A percentile compares a stretch with the other conserved stretches of the same genome.
These are phyloP conservation scores for Distichodus sexfasciatus DNA, from an alignment of 2,797 vertebrate genomes.

Conservation along the genomic window DNA sequence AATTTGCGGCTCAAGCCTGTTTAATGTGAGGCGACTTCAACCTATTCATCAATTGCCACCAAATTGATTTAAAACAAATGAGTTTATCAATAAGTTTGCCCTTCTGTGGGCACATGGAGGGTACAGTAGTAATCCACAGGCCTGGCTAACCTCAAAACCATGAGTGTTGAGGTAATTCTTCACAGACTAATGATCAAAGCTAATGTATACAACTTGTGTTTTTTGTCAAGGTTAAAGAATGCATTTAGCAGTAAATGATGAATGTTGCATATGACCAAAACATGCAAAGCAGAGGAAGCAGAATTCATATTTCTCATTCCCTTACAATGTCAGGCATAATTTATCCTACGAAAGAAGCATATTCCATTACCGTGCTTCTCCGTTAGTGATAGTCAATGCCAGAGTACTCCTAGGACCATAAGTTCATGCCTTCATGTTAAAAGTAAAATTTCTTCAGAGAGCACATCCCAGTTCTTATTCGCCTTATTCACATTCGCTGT, in stretches of 20 bases:
- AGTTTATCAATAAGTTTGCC: slow-evolving; percentile 19
- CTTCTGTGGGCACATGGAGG: background rate
- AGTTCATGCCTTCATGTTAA: background rate
- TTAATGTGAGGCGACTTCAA: background rate
- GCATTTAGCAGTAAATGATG: background rate
- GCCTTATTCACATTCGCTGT: background rate
- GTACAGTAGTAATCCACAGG: background rate
- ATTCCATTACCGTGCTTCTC: background rate
- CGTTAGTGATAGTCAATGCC: background rate
- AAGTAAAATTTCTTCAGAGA: background rate
- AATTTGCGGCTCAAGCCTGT: slow-evolving; percentile 6
- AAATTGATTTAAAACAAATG: background rate
- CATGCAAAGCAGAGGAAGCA: background rate
- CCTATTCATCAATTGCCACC: slow-evolving; percentile 16
- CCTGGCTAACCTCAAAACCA: background rate
- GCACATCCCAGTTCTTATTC: background rate
- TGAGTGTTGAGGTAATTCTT: background rate
- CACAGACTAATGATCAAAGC: background rate
- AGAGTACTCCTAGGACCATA: background rate
- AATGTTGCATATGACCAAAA: slow-evolving; percentile 4
- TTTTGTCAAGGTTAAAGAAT: background rate
- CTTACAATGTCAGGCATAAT: background rate
- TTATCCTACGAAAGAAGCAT: background rate
- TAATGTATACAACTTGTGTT: background rate
- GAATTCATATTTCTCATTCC: background rate